Percentiles rank a stretch among this genome's conserved stretches.
phyloP scores from a whole-genome alignment of 2,113 vertebrate species.

The Ahaetulla prasina region DNA sequence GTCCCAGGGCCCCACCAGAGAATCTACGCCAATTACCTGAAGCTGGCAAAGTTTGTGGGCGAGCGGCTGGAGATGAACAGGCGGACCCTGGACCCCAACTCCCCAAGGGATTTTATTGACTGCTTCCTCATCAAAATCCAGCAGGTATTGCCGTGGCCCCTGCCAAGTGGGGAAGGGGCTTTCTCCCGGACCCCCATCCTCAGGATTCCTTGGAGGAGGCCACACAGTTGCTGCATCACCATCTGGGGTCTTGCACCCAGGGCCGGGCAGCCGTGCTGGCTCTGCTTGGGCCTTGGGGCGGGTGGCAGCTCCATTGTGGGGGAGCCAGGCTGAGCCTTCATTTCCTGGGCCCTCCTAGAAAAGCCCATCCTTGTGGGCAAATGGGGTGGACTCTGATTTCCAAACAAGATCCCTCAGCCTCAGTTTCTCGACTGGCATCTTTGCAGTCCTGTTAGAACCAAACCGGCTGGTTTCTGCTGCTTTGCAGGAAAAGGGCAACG shows the following conservation, averaged over 20 bases:
- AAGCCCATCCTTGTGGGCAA: background rate
- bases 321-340: background rate
- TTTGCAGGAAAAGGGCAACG: constrained; percentile 53
- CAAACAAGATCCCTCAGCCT: background rate
- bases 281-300: background rate
- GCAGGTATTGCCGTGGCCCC: constrained; percentile 53
- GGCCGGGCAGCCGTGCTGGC: background rate
- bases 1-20: constrained; percentile 68
- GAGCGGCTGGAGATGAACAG: constrained; percentile 66
- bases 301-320: background rate
- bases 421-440: background rate
- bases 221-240: background rate
- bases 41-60: constrained; percentile 61
- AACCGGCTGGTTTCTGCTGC: fast-evolving
- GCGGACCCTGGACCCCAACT: constrained; percentile 63
- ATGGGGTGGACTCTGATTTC: background rate
- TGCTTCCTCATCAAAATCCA: constrained; percentile 75
- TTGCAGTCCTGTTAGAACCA: background rate
- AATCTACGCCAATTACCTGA: constrained; percentile 47
- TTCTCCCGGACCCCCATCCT: no score
- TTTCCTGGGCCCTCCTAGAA: background rate
- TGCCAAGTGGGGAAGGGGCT: background rate
- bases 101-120: constrained; percentile 75
- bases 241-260: background rate
- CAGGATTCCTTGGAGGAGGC: background rate